These are phyloP conservation scores for Trichechus manatus DNA, from an alignment of 2,113 vertebrate species.

Conservation along the genomic window DNA sequence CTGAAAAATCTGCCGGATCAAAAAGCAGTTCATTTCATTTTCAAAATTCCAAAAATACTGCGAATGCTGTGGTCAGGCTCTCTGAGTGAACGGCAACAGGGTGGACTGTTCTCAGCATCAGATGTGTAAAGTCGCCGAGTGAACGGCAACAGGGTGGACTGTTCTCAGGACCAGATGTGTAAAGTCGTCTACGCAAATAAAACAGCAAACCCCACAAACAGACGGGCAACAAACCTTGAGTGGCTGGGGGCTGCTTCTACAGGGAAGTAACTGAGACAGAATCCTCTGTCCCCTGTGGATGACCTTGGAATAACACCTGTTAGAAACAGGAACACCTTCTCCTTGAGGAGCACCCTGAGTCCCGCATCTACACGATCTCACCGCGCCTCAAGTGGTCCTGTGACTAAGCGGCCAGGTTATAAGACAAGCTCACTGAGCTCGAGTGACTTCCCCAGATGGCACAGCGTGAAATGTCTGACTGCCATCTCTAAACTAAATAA, in stretches of 20 bases:
- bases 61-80: slow-evolving; percentile 54
- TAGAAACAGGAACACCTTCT: neutral
- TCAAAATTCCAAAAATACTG: slow-evolving; percentile 70
- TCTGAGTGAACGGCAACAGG: neutral
- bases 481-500: neutral
- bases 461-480: neutral
- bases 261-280: neutral
- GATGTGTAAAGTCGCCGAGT: neutral
- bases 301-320: neutral
- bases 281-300: neutral
- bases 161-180: neutral
- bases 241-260: neutral
- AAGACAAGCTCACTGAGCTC: neutral
- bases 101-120: neutral
- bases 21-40: slow-evolving; percentile 73
- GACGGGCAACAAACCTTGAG: neutral
- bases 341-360: neutral
- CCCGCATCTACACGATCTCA: neutral
- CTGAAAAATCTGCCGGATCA: neutral
- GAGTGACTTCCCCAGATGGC: neutral
- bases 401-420: neutral
- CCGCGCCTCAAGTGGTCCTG: neutral
- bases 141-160: neutral
- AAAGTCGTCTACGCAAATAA: neutral
- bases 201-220: neutral